These are phyloP conservation scores for Geotrypetes seraphini DNA, from an alignment of 2,797 vertebrate genomes.

Conservation along the genomic window DNA sequence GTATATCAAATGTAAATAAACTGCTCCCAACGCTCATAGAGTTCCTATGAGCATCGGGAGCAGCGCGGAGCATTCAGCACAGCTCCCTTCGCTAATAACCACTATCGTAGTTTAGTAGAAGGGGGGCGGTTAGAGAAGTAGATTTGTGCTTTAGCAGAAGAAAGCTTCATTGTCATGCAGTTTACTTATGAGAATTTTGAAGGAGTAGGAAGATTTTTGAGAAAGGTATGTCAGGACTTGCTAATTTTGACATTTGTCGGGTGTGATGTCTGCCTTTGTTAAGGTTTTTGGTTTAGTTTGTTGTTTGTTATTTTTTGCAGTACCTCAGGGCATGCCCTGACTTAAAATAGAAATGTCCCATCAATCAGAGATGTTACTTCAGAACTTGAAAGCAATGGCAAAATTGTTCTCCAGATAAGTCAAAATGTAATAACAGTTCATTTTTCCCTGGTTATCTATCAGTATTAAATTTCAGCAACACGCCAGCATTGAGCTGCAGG, in stretches of 20 bases:
- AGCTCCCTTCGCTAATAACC: too few species aligned
- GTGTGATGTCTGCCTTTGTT: constrained; percentile 16
- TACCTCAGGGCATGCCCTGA: constrained; percentile 18
- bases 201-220: not conserved
- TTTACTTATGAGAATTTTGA: constrained; percentile 5
- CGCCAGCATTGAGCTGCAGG: not conserved
- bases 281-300: too few species aligned
- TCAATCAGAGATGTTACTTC: rapidly evolving
- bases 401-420: not conserved
- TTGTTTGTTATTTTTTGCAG: constrained; percentile 3
- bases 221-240: constrained; percentile 4
- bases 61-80: too few species aligned
- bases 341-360: not conserved
- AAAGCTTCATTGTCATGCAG: too few species aligned
- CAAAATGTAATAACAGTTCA: too few species aligned
- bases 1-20: too few species aligned
- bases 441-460: not conserved
- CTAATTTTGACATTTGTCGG: constrained; percentile 12
- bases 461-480: not conserved
- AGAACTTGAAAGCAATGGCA: too few species aligned
- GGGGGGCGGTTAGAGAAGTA: too few species aligned
- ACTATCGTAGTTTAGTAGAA: too few species aligned
- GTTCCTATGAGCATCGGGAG: too few species aligned
- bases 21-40: too few species aligned
- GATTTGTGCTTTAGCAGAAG: too few species aligned